phyloP scores from a whole-genome alignment of 2,888 invertebrate species.

The Trichopria drosophilae region DNA sequence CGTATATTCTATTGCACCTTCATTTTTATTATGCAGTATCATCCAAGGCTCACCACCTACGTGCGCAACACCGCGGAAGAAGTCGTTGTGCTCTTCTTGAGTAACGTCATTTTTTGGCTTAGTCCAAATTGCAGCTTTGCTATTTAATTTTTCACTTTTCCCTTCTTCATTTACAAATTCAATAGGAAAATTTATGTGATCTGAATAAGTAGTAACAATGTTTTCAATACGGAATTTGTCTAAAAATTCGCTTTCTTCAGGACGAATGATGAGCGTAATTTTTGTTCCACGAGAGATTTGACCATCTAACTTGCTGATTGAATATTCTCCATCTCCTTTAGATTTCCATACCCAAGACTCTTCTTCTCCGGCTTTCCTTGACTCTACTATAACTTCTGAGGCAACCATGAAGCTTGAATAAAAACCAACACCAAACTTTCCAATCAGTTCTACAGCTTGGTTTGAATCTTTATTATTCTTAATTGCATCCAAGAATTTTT shows the following conservation, averaged over 20 bases:
- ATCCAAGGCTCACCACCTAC: slow-evolving; percentile 9
- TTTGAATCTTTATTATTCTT: neutral
- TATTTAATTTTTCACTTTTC: slow-evolving; percentile 15
- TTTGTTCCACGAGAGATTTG: slow-evolving; percentile 12
- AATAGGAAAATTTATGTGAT: slow-evolving; percentile 16
- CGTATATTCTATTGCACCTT: slow-evolving; percentile 15
- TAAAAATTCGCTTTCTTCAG: slow-evolving; percentile 9
- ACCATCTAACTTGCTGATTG: slow-evolving; percentile 3
- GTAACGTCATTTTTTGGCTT: slow-evolving; percentile 13
- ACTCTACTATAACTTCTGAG: neutral
- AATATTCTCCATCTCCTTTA: slow-evolving; percentile 10
- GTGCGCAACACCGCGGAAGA: slow-evolving; percentile 10
- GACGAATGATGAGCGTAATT: slow-evolving; percentile 7
- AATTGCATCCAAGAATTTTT: slow-evolving; percentile 5
- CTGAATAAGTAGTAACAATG: slow-evolving; percentile 17
- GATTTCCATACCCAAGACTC: slow-evolving; percentile 16
- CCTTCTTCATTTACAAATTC: slow-evolving; percentile 10
- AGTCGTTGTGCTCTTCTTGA: slow-evolving; percentile 14
- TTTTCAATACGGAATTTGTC: slow-evolving; percentile 13
- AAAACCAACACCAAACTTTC: slow-evolving; percentile 24
- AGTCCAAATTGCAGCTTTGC: slow-evolving; percentile 14
- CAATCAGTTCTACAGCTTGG: slow-evolving; percentile 15
- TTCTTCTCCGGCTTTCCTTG: slow-evolving; percentile 19
- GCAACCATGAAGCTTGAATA: slow-evolving; percentile 21
- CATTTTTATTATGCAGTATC: slow-evolving; percentile 13